Evolutionary conservation across 2,888 invertebrate species (phyloP).

Genomic region (Papilio gigon): DNA sequence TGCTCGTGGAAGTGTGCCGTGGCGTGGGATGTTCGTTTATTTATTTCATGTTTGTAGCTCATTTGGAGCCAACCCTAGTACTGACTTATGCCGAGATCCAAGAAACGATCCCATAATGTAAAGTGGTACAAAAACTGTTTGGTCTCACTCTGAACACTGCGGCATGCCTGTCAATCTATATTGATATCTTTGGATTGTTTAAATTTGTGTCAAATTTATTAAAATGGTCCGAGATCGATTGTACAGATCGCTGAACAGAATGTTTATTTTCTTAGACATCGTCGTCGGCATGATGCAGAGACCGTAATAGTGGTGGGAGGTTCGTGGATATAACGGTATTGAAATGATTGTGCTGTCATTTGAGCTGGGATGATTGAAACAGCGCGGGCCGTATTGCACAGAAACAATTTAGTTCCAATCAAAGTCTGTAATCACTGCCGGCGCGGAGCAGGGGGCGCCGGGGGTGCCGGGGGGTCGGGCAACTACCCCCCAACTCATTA

Average conservation of each 20-base stretch:
- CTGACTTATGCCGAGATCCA: too few relatives aligned
- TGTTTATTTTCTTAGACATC: background rate
- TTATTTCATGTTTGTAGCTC: too few relatives aligned
- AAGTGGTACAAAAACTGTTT: too few relatives aligned
- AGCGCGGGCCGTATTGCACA: conserved; percentile 10
- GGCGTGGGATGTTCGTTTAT: too few relatives aligned
- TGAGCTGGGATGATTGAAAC: conserved; percentile 1
- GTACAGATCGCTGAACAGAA: background rate
- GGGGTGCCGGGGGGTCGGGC: background rate
- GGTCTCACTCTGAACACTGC: too few relatives aligned
- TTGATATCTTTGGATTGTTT: too few relatives aligned
- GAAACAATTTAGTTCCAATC: conserved; percentile 40
- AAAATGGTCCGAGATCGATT: too few relatives aligned
- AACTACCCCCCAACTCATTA: conserved; percentile 37
- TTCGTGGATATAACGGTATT: background rate
- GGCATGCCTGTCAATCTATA: too few relatives aligned
- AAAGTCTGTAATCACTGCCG: conserved; percentile 25
- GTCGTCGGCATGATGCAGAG: background rate
- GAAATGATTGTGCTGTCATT: conserved; percentile 3
- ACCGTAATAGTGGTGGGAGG: background rate
- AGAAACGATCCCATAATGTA: too few relatives aligned
- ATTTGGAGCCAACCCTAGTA: too few relatives aligned
- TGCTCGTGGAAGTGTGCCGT: too few relatives aligned
- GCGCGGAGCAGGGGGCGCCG: background rate
- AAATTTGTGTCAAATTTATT: too few relatives aligned